A percentile compares a stretch with the other conserved stretches of the same genome.
These are phyloP conservation scores for Bradypodion ventrale DNA, from an alignment of 2,797 vertebrate species.

Conservation along the genomic window DNA sequence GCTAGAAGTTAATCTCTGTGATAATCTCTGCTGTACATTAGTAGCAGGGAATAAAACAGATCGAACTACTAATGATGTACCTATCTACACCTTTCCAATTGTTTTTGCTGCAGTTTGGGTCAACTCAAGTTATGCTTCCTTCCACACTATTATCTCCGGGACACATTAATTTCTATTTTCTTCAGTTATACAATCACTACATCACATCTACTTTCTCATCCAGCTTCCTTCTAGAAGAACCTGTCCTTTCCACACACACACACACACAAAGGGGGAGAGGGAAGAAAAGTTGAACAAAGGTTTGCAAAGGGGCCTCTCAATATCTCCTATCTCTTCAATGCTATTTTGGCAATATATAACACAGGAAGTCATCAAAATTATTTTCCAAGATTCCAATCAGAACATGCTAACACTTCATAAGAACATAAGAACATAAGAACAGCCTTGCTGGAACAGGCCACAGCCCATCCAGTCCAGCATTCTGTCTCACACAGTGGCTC, in stretches of 20 bases:
- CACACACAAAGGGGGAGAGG: not conserved
- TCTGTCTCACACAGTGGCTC: too few relatives aligned
- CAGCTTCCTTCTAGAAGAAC: not conserved
- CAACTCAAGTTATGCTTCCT: not conserved
- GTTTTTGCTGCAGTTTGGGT: too few relatives aligned
- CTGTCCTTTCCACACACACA: too few relatives aligned
- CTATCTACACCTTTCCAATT: too few relatives aligned
- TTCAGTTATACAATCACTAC: not conserved
- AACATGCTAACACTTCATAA: slow-evolving; percentile 1
- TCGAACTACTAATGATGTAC: too few relatives aligned
- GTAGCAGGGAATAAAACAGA: too few relatives aligned
- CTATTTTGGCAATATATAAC: not conserved
- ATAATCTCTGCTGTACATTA: too few relatives aligned
- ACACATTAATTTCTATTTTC: not conserved
- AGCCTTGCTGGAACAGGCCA: too few relatives aligned
- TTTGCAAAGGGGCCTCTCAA: not conserved
- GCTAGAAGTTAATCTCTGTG: too few relatives aligned
- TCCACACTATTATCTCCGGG: not conserved
- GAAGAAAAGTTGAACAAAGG: not conserved
- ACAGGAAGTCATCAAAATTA: not conserved
- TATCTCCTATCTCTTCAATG: not conserved
- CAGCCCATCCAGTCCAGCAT: too few relatives aligned
- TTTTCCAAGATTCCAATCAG: not conserved
- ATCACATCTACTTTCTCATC: not conserved
- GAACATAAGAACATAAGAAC: too few relatives aligned